These are phyloP conservation scores for Melanerpes formicivorus DNA, from an alignment of 2,113 vertebrate genomes.

Conservation along the genomic window DNA sequence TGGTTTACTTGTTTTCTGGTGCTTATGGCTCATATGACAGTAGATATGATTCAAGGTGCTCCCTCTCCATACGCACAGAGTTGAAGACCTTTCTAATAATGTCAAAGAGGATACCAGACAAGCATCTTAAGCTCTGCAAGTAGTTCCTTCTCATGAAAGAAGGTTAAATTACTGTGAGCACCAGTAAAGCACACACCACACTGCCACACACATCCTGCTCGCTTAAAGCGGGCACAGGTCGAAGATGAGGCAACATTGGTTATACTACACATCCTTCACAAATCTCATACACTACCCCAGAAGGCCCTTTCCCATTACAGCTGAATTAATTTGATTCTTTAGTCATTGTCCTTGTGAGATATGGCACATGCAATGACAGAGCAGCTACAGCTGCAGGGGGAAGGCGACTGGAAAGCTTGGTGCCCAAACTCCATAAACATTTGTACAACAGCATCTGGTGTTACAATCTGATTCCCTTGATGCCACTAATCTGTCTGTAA, in stretches of 20 bases:
- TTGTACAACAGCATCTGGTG: neutral
- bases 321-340: neutral
- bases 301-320: neutral
- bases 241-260: neutral
- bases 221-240: neutral
- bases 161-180: neutral
- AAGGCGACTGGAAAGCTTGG: neutral
- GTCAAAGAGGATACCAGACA: neutral
- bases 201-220: neutral
- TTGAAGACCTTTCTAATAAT: neutral
- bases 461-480: neutral
- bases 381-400: neutral
- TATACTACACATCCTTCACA: neutral
- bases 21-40: neutral
- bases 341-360: neutral
- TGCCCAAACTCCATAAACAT: neutral
- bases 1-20: neutral
- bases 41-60: neutral
- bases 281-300: neutral
- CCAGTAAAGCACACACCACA: neutral
- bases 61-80: neutral
- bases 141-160: neutral
- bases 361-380: neutral
- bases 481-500: neutral
- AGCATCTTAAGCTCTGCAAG: neutral